Conservation (phyloP, 2,888 invertebrate species). For the Melipona beecheii region DNA sequence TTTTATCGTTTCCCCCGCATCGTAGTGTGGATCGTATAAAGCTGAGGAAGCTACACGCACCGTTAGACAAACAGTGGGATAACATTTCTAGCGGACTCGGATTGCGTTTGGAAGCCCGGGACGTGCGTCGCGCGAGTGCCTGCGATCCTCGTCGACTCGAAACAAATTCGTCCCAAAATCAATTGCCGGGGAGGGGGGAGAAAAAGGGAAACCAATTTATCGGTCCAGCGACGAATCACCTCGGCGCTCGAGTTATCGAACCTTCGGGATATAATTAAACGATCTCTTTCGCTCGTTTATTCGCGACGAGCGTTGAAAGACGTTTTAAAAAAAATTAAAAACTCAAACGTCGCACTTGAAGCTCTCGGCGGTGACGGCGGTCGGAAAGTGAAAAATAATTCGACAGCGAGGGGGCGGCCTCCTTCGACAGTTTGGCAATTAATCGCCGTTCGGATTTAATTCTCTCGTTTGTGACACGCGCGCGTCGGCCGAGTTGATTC, state of each 20-base stretch:
- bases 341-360: background rate
- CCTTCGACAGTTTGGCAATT: conserved; percentile 19
- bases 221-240: no score
- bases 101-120: no score
- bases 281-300: no score
- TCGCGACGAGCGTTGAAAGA: background rate
- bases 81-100: background rate
- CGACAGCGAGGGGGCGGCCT: background rate
- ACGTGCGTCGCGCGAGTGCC: no score
- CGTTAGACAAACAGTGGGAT: background rate
- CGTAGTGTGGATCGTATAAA: background rate
- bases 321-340: no score
- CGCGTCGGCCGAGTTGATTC: conserved; percentile 41
- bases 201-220: no score
- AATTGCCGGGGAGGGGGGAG: no score
- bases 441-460: conserved; percentile 28
- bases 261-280: no score
- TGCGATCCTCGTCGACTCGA: no score
- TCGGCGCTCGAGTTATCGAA: no score
- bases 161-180: no score
- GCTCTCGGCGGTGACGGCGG: background rate
- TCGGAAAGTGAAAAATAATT: background rate
- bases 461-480: conserved; percentile 26
- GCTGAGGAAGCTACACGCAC: background rate
- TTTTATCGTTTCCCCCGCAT: background rate